Conservation (phyloP, 2,888 invertebrate species). For the Diarsia rubi region DNA sequence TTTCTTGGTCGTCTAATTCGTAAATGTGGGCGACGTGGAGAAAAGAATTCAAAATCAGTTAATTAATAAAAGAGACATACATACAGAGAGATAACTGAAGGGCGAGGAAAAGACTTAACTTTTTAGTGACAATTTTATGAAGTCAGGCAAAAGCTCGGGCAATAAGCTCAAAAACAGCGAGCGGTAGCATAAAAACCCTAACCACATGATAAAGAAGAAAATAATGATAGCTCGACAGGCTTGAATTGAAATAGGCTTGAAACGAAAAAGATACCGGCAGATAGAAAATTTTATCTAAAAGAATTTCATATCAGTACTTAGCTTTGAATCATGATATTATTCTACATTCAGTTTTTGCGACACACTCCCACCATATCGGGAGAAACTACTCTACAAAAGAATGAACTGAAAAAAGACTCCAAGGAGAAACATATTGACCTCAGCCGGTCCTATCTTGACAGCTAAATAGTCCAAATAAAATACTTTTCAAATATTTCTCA, state of each 20-base stretch:
- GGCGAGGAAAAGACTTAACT: not conserved
- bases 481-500: conserved; percentile 19
- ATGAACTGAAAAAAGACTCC: not conserved
- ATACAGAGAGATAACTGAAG: no score
- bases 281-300: not conserved
- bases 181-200: no score
- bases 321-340: not conserved
- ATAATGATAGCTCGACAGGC: no score
- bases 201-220: no score
- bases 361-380: not conserved
- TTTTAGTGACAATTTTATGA: not conserved
- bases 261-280: not conserved
- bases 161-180: no score
- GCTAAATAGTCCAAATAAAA: conserved; percentile 27
- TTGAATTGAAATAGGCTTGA: not conserved
- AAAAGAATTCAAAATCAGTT: not conserved
- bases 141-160: not conserved
- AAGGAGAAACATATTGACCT: not conserved
- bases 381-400: not conserved
- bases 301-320: not conserved
- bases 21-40: not conserved
- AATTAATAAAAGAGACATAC: not conserved
- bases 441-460: not conserved
- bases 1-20: conserved; percentile 11
- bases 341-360: not conserved